phyloP scores from a whole-genome alignment of 2,113 vertebrate species.

The Limnothrissa miodon region DNA sequence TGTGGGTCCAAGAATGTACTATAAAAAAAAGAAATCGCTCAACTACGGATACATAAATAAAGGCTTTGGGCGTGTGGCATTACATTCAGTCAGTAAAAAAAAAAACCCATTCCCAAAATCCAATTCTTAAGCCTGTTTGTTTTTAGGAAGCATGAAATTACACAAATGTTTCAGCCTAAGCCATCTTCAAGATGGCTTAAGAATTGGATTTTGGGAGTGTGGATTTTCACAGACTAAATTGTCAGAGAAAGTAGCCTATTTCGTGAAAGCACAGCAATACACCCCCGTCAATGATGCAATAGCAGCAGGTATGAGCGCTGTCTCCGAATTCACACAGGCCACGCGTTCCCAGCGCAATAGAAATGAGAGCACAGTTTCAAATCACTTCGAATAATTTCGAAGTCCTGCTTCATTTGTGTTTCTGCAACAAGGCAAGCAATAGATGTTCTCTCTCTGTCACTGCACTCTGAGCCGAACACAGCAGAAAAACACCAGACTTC shows the following conservation, averaged over 20 bases:
- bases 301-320: background rate
- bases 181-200: no score
- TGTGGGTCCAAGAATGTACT: background rate
- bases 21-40: no score
- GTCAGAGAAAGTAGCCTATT: slow-evolving; percentile 5
- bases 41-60: no score
- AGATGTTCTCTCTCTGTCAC: background rate
- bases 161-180: no score
- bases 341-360: background rate
- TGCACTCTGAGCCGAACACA: background rate
- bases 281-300: background rate
- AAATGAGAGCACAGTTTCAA: background rate
- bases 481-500: background rate
- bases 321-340: background rate
- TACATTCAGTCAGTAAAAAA: no score
- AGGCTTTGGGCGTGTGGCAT: no score
- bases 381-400: no score
- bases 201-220: no score
- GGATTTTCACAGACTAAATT: no score
- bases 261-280: slow-evolving; percentile 3
- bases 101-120: no score
- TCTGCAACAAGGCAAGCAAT: background rate
- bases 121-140: no score
- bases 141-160: no score
- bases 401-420: background rate